Evolutionary conservation across 2,888 invertebrate genomes (phyloP).

Genomic region (Micoletzkya japonica): DNA sequence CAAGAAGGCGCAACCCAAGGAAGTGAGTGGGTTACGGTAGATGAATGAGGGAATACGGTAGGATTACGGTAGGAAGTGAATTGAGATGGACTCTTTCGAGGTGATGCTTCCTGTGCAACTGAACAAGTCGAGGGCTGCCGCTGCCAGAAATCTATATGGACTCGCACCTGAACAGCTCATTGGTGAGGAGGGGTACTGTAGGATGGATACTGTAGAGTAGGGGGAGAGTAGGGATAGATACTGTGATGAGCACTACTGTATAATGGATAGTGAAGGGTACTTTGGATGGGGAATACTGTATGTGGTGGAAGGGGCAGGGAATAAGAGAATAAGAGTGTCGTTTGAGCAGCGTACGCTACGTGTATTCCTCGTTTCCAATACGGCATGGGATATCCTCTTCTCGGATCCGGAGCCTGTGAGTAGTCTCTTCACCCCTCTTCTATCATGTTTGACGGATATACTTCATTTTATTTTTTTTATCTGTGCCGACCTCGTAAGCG

Average conservation of each 20-base stretch:
- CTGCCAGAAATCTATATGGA: constrained; percentile 63
- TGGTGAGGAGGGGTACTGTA: constrained; percentile 23
- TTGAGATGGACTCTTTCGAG: constrained; percentile 31
- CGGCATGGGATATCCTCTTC: constrained; percentile 13
- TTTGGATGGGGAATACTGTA: not conserved
- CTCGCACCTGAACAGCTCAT: constrained; percentile 57
- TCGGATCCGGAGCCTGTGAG: not conserved
- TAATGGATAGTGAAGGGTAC: not conserved
- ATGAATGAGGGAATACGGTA: not conserved
- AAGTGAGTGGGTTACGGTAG: constrained; percentile 66
- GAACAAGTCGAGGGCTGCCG: constrained; percentile 63
- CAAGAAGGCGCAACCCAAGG: constrained; percentile 90
- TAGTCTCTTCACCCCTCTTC: not conserved
- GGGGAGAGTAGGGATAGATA: not conserved
- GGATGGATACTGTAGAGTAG: not conserved
- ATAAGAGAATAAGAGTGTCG: not conserved
- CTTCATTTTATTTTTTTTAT: too few relatives aligned
- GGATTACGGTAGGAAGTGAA: not conserved
- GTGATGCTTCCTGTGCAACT: constrained; percentile 85
- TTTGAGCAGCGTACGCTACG: constrained; percentile 23
- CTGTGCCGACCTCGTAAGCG: too few relatives aligned
- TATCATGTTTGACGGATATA: not conserved
- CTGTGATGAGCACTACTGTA: not conserved
- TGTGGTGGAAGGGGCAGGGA: not conserved
- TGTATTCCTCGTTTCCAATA: constrained; percentile 21